Conservation (phyloP, 2,797 vertebrate genomes). For the Mallotus villosus region DNA sequence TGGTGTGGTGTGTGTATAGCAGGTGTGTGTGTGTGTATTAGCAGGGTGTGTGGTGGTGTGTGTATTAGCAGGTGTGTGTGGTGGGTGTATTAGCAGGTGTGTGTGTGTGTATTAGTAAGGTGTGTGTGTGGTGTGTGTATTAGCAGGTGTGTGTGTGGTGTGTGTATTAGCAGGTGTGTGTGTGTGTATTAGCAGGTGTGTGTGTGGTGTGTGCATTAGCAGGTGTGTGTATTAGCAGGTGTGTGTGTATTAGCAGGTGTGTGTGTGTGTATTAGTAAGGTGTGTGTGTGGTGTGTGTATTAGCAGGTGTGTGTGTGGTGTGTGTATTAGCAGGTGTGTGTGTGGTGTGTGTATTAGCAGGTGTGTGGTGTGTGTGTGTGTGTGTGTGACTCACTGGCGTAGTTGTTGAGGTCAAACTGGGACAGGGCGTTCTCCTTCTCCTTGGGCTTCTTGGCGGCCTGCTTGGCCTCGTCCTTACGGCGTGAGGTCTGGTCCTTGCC, state of each 20-base stretch:
- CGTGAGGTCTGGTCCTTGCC: constrained; percentile 82
- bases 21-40: no score
- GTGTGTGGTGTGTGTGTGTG: no score
- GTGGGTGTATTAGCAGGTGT: background rate
- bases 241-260: no score
- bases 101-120: background rate
- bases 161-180: no score
- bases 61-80: background rate
- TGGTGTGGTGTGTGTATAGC: no score
- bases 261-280: no score
- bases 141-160: no score
- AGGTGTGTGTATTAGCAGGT: background rate
- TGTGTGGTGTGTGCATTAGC: background rate
- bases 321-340: background rate
- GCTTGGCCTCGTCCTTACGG: constrained; percentile 91
- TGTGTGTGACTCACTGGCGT: constrained; percentile 86
- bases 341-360: background rate
- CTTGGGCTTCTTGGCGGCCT: constrained; percentile 91
- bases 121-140: background rate
- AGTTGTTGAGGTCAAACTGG: constrained; percentile 99
- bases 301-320: no score
- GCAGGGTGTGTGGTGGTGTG: no score
- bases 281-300: no score
- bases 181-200: no score
- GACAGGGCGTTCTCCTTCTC: constrained; percentile 96